These are phyloP conservation scores for Sesamia nonagrioides DNA, from an alignment of 1,140 invertebrate genomes.

Conservation along the genomic window DNA sequence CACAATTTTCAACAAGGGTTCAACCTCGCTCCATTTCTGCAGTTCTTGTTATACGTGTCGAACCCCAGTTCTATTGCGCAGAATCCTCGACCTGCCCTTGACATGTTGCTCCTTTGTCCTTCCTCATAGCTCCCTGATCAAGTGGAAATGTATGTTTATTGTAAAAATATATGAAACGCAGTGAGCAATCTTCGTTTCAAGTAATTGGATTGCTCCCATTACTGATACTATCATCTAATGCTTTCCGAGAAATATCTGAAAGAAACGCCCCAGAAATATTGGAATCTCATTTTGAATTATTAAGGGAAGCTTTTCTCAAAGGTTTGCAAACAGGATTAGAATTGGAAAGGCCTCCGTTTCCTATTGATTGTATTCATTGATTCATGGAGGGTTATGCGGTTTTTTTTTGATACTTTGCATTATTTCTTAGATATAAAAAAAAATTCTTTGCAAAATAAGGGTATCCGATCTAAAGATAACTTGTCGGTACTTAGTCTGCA, in stretches of 20 bases:
- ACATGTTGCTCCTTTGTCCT: slow-evolving; percentile 80
- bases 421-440: background rate
- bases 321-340: slow-evolving; percentile 7
- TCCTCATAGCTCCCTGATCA: slow-evolving; percentile 52
- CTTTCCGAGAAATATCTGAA: background rate
- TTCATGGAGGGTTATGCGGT: background rate
- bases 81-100: slow-evolving; percentile 84
- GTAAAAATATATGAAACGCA: background rate
- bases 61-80: slow-evolving; percentile 69
- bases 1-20: slow-evolving; percentile 10
- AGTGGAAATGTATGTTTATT: slow-evolving; percentile 35
- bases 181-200: background rate
- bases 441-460: background rate
- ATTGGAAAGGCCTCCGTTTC: background rate
- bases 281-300: background rate
- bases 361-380: slow-evolving; percentile 6
- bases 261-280: background rate
- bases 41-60: slow-evolving; percentile 52
- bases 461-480: background rate
- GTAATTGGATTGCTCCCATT: slow-evolving; percentile 1
- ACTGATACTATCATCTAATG: background rate
- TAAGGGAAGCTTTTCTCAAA: slow-evolving; percentile 2
- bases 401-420: background rate
- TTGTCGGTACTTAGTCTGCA: slow-evolving; percentile 17
- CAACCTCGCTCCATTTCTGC: slow-evolving; percentile 62